These are phyloP conservation scores for Drosophila phalerata DNA, from an alignment of 2,888 invertebrate genomes.

Conservation along the genomic window DNA sequence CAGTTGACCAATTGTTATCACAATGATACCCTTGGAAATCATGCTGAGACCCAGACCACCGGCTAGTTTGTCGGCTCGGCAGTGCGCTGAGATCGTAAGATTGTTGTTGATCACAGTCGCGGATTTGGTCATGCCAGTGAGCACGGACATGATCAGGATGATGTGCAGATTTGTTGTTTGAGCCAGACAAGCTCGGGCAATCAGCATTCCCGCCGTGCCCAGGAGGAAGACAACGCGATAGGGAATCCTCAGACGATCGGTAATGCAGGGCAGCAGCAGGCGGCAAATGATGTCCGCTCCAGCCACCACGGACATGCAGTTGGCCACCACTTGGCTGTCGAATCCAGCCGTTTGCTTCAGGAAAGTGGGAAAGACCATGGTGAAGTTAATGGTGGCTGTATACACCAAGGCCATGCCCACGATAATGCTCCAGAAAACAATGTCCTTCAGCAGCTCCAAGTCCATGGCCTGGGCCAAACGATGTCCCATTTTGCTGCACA, in stretches of 20 bases:
- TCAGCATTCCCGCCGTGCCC: slow-evolving; percentile 87
- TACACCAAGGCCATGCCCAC: slow-evolving; percentile 89
- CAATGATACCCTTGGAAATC: slow-evolving; percentile 90
- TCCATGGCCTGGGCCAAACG: slow-evolving; percentile 87
- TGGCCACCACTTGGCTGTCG: slow-evolving; percentile 87
- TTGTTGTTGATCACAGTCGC: slow-evolving; percentile 91
- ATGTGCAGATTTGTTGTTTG: slow-evolving; percentile 86
- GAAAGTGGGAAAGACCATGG: slow-evolving; percentile 90
- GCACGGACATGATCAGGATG: slow-evolving; percentile 87
- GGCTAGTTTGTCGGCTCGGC: slow-evolving; percentile 87
- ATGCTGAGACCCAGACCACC: slow-evolving; percentile 91
- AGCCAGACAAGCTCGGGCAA: slow-evolving; percentile 87
- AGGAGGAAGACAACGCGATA: slow-evolving; percentile 88
- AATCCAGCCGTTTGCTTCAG: slow-evolving; percentile 85
- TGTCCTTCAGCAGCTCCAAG: slow-evolving; percentile 88
- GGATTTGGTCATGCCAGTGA: slow-evolving; percentile 90
- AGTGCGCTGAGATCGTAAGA: slow-evolving; percentile 89
- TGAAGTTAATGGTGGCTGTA: slow-evolving; percentile 90
- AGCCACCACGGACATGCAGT: slow-evolving; percentile 90
- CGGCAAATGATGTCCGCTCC: slow-evolving; percentile 89
- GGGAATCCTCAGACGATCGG: slow-evolving; percentile 88
- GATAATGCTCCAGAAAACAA: slow-evolving; percentile 89
- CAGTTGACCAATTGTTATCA: slow-evolving; percentile 88
- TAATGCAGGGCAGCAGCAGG: slow-evolving; percentile 88
- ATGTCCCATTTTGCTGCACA: slow-evolving; percentile 73